Evolutionary conservation across 2,797 vertebrate genomes (phyloP).

Genomic region (Rhinichthys osculus): DNA sequence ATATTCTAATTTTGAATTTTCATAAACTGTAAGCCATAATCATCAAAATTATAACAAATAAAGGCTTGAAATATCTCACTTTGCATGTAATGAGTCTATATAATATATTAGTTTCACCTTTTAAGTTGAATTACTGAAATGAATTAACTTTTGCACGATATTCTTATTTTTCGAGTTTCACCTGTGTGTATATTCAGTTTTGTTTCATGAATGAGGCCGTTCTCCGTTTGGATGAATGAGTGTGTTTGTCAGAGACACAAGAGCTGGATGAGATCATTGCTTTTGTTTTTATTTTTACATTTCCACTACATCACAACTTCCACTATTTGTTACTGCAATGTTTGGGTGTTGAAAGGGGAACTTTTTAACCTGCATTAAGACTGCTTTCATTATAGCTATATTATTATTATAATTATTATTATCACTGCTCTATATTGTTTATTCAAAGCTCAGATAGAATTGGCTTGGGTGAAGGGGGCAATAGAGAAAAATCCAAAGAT

Average conservation of each 20-base stretch:
- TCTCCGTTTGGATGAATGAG: constrained; percentile 47
- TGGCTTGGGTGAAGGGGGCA: constrained; percentile 75
- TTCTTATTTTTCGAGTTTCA: too few relatives aligned
- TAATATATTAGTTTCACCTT: too few relatives aligned
- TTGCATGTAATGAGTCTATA: too few relatives aligned
- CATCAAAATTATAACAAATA: too few relatives aligned
- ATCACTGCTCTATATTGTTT: constrained; percentile 72
- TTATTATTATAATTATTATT: constrained; percentile 74
- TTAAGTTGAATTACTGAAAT: too few relatives aligned
- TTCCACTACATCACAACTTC: constrained; percentile 69
- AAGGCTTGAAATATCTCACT: too few relatives aligned
- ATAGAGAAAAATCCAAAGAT: constrained; percentile 87
- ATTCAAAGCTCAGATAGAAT: constrained; percentile 70
- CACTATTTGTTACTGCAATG: constrained; percentile 75
- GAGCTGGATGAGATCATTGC: constrained; percentile 42
- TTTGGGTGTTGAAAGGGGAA: constrained; percentile 62
- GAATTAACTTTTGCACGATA: too few relatives aligned
- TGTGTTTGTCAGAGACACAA: constrained; percentile 34
- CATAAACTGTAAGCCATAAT: too few relatives aligned
- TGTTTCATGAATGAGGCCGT: constrained; percentile 50
- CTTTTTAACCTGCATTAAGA: constrained; percentile 67
- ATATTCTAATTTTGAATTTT: too few relatives aligned
- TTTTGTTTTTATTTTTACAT: constrained; percentile 29
- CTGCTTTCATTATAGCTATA: constrained; percentile 76
- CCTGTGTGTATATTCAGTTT: constrained; percentile 50